Evolutionary conservation across 2,888 invertebrate genomes (phyloP), one percentile per base, ranked within the genome.

Genomic region (Stenodema calcarata): DNA sequence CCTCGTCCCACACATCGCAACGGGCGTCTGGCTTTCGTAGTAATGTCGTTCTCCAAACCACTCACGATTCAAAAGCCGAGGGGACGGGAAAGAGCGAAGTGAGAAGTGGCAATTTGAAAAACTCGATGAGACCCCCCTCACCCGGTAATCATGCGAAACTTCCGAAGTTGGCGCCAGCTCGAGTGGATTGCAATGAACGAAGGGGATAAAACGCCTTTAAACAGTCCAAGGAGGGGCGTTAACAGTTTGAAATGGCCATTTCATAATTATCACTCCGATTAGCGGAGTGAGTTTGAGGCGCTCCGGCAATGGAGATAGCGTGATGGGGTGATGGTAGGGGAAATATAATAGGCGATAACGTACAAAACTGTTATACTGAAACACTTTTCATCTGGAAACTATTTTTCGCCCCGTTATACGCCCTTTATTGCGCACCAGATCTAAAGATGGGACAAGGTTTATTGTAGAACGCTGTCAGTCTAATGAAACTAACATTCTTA

Each of bases 251-350:
- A 42, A 42, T 18, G 78, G 78, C 78, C 80, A 54, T 80, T 80
- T 42, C 69, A 82, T 82, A 82, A 82, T 82, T 82, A 82, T 82
- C 69, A 42, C 69, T 70, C 28, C 82, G 82, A 82, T 82, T 82
- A 82, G 82, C 70, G 35, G 41, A 82, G 82, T 70, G 82, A 82
- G 41, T 82, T 82, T 62, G 69, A 62, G 82, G n/a, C 35, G 18
- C 35, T 69, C 70, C 41, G 62, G 18, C n/a, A 82, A 82, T 82
- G 54, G 41, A 54, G 80, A 54, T 54, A 28, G 28, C 27, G 80
- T 50, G 78, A 42, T 27, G 44, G 44, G 44, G 11, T 12, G 11
- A 35, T 28, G 78, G 23, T 41, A 18, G 81, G 81, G 62, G 81
- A 81, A 41, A 41, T 35, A 35, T 73, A 62, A 62, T 23, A 41